These are phyloP conservation scores for Streblospio benedicti DNA, from an alignment of 1,140 invertebrate species.

Conservation along the genomic window DNA sequence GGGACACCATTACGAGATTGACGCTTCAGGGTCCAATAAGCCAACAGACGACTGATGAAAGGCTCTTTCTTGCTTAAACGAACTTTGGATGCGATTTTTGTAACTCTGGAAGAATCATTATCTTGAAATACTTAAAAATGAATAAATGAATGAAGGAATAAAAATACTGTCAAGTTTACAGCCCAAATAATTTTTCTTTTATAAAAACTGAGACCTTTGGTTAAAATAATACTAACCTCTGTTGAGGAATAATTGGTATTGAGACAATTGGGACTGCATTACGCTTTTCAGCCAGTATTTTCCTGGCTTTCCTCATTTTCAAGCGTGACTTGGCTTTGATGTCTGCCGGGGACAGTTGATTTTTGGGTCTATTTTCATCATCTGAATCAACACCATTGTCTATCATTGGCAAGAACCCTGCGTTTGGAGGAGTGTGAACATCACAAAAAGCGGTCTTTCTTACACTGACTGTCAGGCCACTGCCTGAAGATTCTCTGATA, in stretches of 20 bases:
- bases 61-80: conserved; percentile 66
- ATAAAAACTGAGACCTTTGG: too few species aligned
- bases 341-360: conserved; percentile 11
- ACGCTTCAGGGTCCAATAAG: conserved; percentile 85
- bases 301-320: conserved; percentile 70
- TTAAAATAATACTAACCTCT: too few species aligned
- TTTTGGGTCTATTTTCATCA: background rate
- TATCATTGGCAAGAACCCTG: conserved; percentile 21
- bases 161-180: too few species aligned
- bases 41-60: conserved; percentile 69
- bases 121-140: too few species aligned
- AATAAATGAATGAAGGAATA: too few species aligned
- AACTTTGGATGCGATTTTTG: conserved; percentile 65
- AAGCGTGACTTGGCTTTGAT: conserved; percentile 51
- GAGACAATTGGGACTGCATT: conserved; percentile 81
- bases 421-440: conserved; percentile 68
- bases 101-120: too few species aligned
- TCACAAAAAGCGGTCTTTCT: conserved; percentile 75
- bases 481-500: conserved; percentile 31
- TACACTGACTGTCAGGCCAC: conserved; percentile 15
- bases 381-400: conserved; percentile 7
- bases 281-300: conserved; percentile 72
- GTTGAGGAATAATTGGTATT: conserved; percentile 85
- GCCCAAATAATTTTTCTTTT: too few species aligned
- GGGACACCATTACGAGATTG: conserved; percentile 93